phyloP scores from a whole-genome alignment of 2,797 vertebrate species.

The Otolemur crassicaudatus region DNA sequence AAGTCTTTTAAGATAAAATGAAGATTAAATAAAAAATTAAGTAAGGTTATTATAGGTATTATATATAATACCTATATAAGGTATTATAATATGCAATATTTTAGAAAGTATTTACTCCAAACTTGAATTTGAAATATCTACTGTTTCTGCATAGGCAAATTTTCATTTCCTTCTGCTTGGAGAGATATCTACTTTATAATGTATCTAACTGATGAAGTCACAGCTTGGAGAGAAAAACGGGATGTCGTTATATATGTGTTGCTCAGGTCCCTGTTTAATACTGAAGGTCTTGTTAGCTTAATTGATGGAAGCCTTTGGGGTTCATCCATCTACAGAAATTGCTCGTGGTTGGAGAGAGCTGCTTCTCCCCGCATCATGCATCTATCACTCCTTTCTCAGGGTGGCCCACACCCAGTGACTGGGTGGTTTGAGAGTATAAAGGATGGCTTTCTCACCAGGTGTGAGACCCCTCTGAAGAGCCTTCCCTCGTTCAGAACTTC shows the following conservation, averaged over 20 bases:
- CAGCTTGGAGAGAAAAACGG: not conserved
- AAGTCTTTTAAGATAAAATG: not conserved
- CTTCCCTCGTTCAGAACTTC: not conserved
- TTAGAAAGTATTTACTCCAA: not conserved
- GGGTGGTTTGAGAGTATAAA: not conserved
- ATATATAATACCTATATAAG: no score
- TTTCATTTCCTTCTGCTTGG: not conserved
- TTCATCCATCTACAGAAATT: not conserved
- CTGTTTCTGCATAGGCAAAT: not conserved
- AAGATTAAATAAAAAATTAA: not conserved
- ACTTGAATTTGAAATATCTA: not conserved
- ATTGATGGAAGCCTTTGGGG: not conserved
- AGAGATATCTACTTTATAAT: not conserved
- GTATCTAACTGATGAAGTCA: not conserved
- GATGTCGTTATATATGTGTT: no score
- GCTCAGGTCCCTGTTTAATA: not conserved
- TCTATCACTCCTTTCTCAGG: not conserved
- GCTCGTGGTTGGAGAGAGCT: not conserved
- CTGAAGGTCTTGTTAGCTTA: not conserved
- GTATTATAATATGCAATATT: not conserved
- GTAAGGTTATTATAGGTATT: not conserved
- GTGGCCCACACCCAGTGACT: not conserved
- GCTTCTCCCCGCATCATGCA: not conserved
- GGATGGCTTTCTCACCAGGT: not conserved
- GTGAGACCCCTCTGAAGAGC: not conserved